phyloP scores from a whole-genome alignment of 2,797 vertebrate genomes.

The Sylvilagus floridanus region DNA sequence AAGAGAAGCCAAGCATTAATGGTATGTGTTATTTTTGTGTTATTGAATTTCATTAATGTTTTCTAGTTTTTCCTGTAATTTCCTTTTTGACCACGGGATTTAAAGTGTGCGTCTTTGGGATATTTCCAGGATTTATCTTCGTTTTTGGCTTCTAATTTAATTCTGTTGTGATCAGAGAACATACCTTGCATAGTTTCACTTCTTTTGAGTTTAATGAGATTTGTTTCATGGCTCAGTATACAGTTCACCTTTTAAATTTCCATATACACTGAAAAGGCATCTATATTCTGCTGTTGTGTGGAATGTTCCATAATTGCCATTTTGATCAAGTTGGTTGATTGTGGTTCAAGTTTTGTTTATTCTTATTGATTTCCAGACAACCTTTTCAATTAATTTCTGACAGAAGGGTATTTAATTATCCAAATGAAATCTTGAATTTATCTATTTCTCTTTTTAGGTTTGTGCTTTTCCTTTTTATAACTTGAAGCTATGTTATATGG shows the following conservation, averaged over 20 bases:
- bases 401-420: background rate
- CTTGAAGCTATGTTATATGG: background rate
- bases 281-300: background rate
- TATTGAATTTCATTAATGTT: constrained; percentile 7
- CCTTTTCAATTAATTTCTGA: background rate
- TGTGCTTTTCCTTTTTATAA: background rate
- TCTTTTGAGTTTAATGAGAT: background rate
- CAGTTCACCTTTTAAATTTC: background rate
- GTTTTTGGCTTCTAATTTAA: background rate
- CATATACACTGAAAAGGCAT: background rate
- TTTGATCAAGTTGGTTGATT: background rate
- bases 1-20: background rate
- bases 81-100: background rate
- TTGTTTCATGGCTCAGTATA: background rate
- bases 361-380: background rate
- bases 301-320: background rate
- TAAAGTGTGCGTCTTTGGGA: background rate
- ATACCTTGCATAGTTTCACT: background rate
- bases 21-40: background rate
- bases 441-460: background rate
- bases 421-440: background rate
- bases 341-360: background rate
- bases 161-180: background rate
- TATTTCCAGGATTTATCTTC: background rate
- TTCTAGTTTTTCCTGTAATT: background rate